Conservation (phyloP, 2,113 vertebrate genomes). For the Ptilorrhoa leucosticta region DNA sequence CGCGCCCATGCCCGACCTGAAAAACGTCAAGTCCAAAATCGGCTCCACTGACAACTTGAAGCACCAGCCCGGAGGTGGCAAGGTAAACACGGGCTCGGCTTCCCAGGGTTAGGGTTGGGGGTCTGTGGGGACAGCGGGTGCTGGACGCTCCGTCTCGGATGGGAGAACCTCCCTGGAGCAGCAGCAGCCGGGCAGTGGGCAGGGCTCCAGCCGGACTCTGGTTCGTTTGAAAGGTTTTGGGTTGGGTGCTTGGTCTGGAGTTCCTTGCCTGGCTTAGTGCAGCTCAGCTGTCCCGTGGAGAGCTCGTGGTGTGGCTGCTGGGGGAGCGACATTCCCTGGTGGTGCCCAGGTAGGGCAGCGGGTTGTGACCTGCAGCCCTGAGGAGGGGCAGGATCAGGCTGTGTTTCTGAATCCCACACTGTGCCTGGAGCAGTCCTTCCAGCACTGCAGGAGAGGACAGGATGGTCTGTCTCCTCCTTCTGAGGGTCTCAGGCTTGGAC, state of each 20-base stretch:
- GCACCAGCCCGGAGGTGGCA: conserved; percentile 94
- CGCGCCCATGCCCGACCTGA: conserved; percentile 90
- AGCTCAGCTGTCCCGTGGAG: not conserved
- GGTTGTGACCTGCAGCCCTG: not conserved
- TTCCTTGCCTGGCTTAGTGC: not conserved
- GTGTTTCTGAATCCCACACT: not conserved
- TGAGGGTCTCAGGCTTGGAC: not conserved
- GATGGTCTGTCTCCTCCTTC: not conserved
- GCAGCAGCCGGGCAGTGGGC: not conserved
- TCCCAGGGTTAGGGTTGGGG: no score
- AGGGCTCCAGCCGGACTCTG: not conserved
- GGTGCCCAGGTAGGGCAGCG: not conserved
- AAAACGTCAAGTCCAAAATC: conserved; percentile 90
- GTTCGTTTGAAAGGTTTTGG: rapidly evolving
- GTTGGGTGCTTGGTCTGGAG: not conserved
- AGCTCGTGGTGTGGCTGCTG: not conserved
- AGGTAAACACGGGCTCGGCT: conserved; percentile 70
- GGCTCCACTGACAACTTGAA: conserved; percentile 95
- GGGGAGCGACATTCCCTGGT: rapidly evolving
- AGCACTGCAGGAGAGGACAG: not conserved
- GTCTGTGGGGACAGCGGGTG: rapidly evolving
- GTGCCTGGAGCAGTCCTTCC: not conserved
- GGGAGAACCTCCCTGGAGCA: not conserved
- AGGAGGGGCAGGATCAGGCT: rapidly evolving
- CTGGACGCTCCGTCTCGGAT: rapidly evolving